Percentiles rank a stretch among this genome's conserved stretches.
These are phyloP conservation scores for Scolopax mira DNA, from an alignment of 2,113 vertebrate genomes.

Conservation along the genomic window DNA sequence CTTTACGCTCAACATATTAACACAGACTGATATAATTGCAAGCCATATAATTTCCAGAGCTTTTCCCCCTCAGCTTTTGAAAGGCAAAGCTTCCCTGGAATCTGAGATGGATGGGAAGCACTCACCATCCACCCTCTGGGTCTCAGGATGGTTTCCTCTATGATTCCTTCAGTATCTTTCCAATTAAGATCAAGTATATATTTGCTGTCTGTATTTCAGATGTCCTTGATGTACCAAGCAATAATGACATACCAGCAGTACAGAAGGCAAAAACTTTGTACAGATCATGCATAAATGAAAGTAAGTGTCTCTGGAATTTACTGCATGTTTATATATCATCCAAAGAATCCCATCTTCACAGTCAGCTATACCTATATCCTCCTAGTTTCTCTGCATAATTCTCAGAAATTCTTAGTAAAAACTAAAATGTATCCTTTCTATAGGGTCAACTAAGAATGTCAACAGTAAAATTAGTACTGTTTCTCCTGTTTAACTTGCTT, in stretches of 20 bases:
- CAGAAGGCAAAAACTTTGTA: slow-evolving; percentile 92
- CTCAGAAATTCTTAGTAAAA: not conserved
- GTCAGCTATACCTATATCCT: not conserved
- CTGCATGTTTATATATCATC: accelerated
- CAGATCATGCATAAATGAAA: slow-evolving; percentile 91
- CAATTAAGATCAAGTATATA: not conserved
- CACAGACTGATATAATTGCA: not conserved
- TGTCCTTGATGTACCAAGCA: slow-evolving; percentile 80
- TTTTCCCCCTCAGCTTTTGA: not conserved
- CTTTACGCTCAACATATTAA: accelerated
- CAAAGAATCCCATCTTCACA: not conserved
- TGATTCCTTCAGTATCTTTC: not conserved
- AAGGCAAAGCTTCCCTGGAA: not conserved
- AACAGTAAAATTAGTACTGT: not conserved
- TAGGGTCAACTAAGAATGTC: not conserved
- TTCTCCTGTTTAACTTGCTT: not conserved
- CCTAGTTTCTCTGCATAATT: not conserved
- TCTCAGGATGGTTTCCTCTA: not conserved
- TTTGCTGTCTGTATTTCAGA: slow-evolving; percentile 71
- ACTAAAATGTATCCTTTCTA: not conserved
- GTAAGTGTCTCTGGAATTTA: slow-evolving; percentile 74
- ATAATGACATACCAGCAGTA: slow-evolving; percentile 77
- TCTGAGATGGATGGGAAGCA: not conserved
- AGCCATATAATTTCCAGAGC: not conserved
- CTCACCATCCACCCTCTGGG: not conserved